Conservation (phyloP, 2,888 invertebrate genomes). For the Cephus pygmeus region DNA sequence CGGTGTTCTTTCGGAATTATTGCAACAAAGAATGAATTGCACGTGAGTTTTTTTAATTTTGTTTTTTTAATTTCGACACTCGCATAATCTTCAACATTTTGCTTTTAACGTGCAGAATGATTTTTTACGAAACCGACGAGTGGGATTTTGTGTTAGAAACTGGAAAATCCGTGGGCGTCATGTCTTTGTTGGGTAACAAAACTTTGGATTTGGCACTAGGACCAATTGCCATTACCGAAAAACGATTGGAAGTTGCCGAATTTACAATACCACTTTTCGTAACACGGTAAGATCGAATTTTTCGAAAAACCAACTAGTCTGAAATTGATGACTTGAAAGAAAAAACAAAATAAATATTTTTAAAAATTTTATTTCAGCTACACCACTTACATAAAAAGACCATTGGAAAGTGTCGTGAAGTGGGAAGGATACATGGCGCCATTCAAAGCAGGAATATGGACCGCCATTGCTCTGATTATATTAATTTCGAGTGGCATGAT, state of each 20-base stretch:
- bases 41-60: no score
- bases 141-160: slow-evolving; percentile 51
- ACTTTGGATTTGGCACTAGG: slow-evolving; percentile 54
- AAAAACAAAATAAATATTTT: not conserved
- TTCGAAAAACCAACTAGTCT: not conserved
- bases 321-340: not conserved
- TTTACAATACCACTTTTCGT: slow-evolving; percentile 50
- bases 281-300: no score
- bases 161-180: slow-evolving; percentile 55
- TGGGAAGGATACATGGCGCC: slow-evolving; percentile 58
- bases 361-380: slow-evolving; percentile 36
- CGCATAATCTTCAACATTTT: no score
- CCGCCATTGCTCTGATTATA: slow-evolving; percentile 44
- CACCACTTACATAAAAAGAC: slow-evolving; percentile 56
- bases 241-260: slow-evolving; percentile 48
- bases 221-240: slow-evolving; percentile 56
- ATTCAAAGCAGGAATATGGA: slow-evolving; percentile 55
- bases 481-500: slow-evolving; percentile 43
- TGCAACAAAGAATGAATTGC: no score
- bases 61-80: no score
- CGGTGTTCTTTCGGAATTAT: no score
- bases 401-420: slow-evolving; percentile 48
- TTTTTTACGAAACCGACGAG: slow-evolving; percentile 33
- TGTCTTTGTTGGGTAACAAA: slow-evolving; percentile 45
- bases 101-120: slow-evolving; percentile 21